Evolutionary conservation across 1,140 invertebrate species (phyloP).

Genomic region (Habropoda laboriosa): DNA sequence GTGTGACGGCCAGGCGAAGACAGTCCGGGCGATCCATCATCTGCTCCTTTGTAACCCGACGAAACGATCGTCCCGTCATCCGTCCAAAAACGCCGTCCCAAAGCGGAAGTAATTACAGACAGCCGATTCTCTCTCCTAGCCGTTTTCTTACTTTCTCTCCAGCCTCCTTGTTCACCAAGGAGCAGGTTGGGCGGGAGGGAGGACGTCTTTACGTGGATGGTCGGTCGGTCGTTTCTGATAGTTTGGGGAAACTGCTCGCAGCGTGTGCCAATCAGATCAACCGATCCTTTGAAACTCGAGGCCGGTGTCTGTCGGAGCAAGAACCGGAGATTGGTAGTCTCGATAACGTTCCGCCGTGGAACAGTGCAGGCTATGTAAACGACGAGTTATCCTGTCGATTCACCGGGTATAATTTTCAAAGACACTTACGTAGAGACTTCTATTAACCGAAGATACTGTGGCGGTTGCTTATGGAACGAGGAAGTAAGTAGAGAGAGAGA

Average conservation of each 20-base stretch:
- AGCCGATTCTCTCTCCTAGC: background rate
- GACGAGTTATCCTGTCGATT: constrained; percentile 2
- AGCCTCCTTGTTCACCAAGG: too few relatives aligned
- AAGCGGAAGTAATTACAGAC: constrained; percentile 29
- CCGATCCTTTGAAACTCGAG: background rate
- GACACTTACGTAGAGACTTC: too few relatives aligned
- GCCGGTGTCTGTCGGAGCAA: background rate
- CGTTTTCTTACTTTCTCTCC: background rate
- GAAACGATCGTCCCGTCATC: constrained; percentile 2
- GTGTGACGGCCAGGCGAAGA: background rate
- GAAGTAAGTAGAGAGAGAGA: too few relatives aligned
- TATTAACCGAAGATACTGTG: too few relatives aligned
- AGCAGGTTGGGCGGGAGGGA: background rate
- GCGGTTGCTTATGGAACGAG: too few relatives aligned
- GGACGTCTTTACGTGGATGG: background rate
- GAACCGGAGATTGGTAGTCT: constrained; percentile 2
- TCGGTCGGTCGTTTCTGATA: background rate
- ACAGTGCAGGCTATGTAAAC: background rate
- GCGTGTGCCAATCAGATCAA: constrained; percentile 15
- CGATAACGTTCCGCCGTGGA: background rate
- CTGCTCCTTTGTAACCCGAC: constrained; percentile 10
- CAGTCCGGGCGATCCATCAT: background rate
- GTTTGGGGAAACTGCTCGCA: background rate
- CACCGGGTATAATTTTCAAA: too few relatives aligned
- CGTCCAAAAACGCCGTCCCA: background rate